These are phyloP conservation scores for Cloeon dipterum DNA, from an alignment of 2,888 invertebrate species.

Conservation along the genomic window DNA sequence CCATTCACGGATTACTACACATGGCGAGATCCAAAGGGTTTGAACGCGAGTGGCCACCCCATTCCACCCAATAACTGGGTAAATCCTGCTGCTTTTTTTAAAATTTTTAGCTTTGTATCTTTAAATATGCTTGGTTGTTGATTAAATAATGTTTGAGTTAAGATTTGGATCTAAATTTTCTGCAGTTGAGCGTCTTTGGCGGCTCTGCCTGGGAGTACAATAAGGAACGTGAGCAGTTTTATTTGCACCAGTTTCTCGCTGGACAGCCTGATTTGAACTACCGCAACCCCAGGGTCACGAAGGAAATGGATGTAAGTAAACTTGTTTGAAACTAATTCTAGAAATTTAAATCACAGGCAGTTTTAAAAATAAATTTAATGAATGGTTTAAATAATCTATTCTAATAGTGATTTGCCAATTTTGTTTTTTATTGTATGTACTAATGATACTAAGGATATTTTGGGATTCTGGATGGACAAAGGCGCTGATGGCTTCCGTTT, in stretches of 20 bases:
- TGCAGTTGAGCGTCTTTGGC: constrained; percentile 25
- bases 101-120: too few relatives aligned
- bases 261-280: constrained; percentile 45
- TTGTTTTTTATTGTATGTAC: too few relatives aligned
- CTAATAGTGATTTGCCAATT: too few relatives aligned
- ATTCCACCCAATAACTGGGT: constrained; percentile 12
- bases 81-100: constrained; percentile 3
- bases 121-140: too few relatives aligned
- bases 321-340: too few relatives aligned
- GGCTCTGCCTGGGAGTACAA: constrained; percentile 47
- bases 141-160: too few relatives aligned
- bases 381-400: too few relatives aligned
- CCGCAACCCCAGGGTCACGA: constrained; percentile 27
- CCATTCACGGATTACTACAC: constrained; percentile 23
- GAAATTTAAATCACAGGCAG: background rate
- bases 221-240: constrained; percentile 33
- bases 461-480: constrained; percentile 58
- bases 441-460: too few relatives aligned
- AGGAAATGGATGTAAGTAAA: constrained; percentile 25
- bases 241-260: constrained; percentile 38
- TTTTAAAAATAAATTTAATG: background rate
- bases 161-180: background rate
- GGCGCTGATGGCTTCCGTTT: constrained; percentile 76
- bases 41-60: background rate
- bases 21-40: constrained; percentile 15